Evolutionary conservation across 2,888 invertebrate genomes (phyloP).

Genomic region (Stegana nigrithorax): DNA sequence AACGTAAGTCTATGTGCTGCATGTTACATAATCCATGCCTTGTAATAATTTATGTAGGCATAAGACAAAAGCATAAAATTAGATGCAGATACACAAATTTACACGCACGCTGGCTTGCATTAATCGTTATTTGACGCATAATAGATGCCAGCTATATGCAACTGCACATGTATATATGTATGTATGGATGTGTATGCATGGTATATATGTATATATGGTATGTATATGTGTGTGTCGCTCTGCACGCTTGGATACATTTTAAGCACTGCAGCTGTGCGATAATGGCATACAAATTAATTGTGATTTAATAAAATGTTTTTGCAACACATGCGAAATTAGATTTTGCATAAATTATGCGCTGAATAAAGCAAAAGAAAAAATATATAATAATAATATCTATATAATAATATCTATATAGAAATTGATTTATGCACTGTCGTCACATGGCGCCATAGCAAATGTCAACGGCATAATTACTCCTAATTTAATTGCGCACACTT

Average conservation of each 20-base stretch:
- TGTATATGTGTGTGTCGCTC: neutral
- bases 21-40: constrained; percentile 22
- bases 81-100: constrained; percentile 35
- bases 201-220: neutral
- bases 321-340: neutral
- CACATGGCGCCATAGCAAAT: too few species aligned
- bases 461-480: too few species aligned
- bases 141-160: neutral
- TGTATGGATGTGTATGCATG: constrained; percentile 24
- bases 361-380: too few species aligned
- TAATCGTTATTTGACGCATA: neutral
- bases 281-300: neutral
- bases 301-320: neutral
- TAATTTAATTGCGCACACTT: too few species aligned
- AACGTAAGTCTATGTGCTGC: neutral
- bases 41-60: constrained; percentile 51
- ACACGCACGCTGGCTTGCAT: neutral
- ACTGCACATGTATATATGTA: constrained; percentile 19
- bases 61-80: constrained; percentile 52
- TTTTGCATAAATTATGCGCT: neutral
- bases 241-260: too few species aligned
- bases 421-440: too few species aligned
- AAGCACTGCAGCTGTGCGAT: constrained; percentile 6
- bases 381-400: too few species aligned
- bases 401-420: too few species aligned